Evolutionary conservation across 2,888 invertebrate genomes (phyloP).

Genomic region (Pyralis farinalis): DNA sequence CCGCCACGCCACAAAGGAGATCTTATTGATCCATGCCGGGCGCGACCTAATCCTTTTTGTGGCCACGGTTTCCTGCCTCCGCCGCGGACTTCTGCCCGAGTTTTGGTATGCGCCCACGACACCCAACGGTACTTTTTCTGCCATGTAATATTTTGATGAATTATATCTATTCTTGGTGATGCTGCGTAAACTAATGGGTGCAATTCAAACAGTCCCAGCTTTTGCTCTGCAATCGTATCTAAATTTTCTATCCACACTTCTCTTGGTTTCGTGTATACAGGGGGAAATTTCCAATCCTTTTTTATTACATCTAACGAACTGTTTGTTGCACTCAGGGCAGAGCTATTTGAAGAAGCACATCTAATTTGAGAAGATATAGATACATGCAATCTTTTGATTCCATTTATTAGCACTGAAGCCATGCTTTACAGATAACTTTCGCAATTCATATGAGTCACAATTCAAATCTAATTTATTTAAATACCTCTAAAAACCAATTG

Average conservation of each 20-base stretch:
- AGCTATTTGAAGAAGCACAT: conserved; percentile 38
- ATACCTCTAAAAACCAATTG: too few species aligned
- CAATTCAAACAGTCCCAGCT: conserved; percentile 91
- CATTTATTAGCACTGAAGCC: conserved; percentile 56
- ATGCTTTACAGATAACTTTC: conserved; percentile 29
- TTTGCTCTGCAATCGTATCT: conserved; percentile 87
- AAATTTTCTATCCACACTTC: conserved; percentile 94
- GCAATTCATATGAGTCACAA: too few species aligned
- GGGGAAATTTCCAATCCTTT: conserved; percentile 72
- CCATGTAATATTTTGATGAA: conserved; percentile 93
- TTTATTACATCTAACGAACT: conserved; percentile 44
- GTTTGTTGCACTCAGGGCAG: conserved; percentile 29
- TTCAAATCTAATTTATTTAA: too few species aligned
- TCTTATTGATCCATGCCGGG: conserved; percentile 95
- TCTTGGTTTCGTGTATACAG: conserved; percentile 82
- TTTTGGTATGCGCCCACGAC: conserved; percentile 89
- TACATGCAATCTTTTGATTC: conserved; percentile 56
- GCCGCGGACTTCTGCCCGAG: conserved; percentile 92
- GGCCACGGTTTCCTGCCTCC: conserved; percentile 98
- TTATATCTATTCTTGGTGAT: conserved; percentile 91
- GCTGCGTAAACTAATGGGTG: conserved; percentile 94
- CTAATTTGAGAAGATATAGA: conserved; percentile 43
- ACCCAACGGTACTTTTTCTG: conserved; percentile 91
- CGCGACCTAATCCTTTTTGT: conserved; percentile 95
- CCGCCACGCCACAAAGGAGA: conserved; percentile 94